Evolutionary conservation across 64 coral and sea anemone species (phyloP).

Genomic region (Porites lutea): DNA sequence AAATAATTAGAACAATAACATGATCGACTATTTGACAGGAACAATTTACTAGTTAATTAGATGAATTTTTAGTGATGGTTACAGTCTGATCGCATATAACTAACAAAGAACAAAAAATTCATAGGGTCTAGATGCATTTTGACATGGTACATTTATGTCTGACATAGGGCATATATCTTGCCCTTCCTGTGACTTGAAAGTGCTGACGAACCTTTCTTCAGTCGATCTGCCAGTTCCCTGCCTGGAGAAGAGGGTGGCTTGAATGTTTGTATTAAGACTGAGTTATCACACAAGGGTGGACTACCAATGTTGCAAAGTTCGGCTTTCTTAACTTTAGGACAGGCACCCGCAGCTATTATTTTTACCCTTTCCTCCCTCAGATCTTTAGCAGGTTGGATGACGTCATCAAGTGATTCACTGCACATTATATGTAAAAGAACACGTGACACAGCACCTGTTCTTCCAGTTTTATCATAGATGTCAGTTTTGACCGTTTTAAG

Average conservation of each 20-base stretch:
- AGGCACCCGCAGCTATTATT: conserved; percentile 51
- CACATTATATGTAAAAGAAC: conserved; percentile 59
- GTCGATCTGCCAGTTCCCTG: conserved; percentile 45
- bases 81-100: too few relatives aligned
- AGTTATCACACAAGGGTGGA: conserved; percentile 55
- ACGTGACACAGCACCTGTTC: conserved; percentile 12
- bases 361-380: not conserved
- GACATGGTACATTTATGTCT: not conserved
- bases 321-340: conserved; percentile 29
- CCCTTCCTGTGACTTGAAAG: not conserved
- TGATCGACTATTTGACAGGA: too few relatives aligned
- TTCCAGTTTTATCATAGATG: not conserved
- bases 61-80: too few relatives aligned
- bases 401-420: conserved; percentile 60
- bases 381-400: conserved; percentile 27
- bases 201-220: conserved; percentile 32
- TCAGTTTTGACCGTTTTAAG: conserved; percentile 34
- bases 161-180: too few relatives aligned
- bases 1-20: too few relatives aligned
- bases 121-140: too few relatives aligned
- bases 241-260: conserved; percentile 42
- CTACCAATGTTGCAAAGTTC: conserved; percentile 65
- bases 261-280: conserved; percentile 35
- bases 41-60: not conserved
- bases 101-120: too few relatives aligned